phyloP scores from a whole-genome alignment of 2,797 vertebrate species.

The Ptychobarbus kaznakovi region DNA sequence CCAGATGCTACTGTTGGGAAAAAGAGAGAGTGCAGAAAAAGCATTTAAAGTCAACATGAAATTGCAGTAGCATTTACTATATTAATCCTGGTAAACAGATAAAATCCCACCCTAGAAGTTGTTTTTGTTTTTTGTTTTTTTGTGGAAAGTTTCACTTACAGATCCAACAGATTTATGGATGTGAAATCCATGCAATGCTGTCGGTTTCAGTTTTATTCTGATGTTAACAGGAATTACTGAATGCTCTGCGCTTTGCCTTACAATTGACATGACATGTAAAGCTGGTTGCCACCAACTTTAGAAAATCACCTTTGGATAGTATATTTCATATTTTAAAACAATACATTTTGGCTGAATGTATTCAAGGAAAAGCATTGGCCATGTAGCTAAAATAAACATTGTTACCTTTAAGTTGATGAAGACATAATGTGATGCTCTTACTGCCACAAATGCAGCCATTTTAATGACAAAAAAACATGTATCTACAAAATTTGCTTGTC shows the following conservation, averaged over 20 bases:
- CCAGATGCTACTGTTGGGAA: constrained; percentile 51
- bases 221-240: not conserved
- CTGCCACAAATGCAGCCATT: not conserved
- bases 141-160: not conserved
- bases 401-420: not conserved
- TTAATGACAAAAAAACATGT: not conserved
- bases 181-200: not conserved
- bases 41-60: not conserved
- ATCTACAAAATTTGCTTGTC: not conserved
- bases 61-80: not conserved
- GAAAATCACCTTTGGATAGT: too few relatives aligned
- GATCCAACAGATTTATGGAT: not conserved
- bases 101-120: not conserved
- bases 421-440: not conserved
- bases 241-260: not conserved
- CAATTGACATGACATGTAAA: not conserved
- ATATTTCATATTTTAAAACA: too few relatives aligned
- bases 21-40: not conserved
- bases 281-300: not conserved
- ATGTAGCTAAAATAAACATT: too few relatives aligned
- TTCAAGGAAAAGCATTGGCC: not conserved
- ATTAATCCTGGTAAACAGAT: not conserved
- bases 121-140: not conserved
- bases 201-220: not conserved
- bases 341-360: not conserved